These are phyloP conservation scores for Coremacera marginata DNA, from an alignment of 2,888 invertebrate species.

Conservation along the genomic window DNA sequence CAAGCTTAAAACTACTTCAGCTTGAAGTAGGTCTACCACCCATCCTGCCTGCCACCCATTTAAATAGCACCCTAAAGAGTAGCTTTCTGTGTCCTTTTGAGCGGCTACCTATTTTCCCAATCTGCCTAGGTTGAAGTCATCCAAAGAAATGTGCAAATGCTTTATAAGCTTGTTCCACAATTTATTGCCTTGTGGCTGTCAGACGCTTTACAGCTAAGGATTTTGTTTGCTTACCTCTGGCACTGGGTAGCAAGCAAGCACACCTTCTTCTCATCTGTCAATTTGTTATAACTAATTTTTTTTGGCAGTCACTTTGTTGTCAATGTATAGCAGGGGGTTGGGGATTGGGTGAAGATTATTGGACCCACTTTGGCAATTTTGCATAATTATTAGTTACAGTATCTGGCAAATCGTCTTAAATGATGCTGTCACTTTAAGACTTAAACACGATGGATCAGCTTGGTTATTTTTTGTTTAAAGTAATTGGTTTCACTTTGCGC, in stretches of 20 bases:
- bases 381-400: neutral
- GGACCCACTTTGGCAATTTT: neutral
- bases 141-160: conserved; percentile 4
- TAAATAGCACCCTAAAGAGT: neutral
- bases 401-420: neutral
- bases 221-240: neutral
- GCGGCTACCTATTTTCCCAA: too few relatives aligned
- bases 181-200: conserved; percentile 58
- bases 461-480: too few relatives aligned
- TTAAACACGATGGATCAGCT: too few relatives aligned
- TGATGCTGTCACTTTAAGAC: neutral
- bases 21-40: neutral
- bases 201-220: conserved; percentile 40
- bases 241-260: neutral
- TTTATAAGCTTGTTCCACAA: conserved; percentile 45
- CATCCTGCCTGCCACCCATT: neutral
- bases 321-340: neutral
- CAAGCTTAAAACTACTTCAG: neutral
- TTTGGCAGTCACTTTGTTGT: neutral
- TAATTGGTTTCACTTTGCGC: too few relatives aligned
- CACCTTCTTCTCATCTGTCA: neutral
- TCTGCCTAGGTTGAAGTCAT: neutral
- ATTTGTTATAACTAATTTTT: neutral
- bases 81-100: too few relatives aligned
- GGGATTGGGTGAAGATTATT: neutral